phyloP scores from a whole-genome alignment of 2,888 invertebrate species.

The Pheosia tremula region DNA sequence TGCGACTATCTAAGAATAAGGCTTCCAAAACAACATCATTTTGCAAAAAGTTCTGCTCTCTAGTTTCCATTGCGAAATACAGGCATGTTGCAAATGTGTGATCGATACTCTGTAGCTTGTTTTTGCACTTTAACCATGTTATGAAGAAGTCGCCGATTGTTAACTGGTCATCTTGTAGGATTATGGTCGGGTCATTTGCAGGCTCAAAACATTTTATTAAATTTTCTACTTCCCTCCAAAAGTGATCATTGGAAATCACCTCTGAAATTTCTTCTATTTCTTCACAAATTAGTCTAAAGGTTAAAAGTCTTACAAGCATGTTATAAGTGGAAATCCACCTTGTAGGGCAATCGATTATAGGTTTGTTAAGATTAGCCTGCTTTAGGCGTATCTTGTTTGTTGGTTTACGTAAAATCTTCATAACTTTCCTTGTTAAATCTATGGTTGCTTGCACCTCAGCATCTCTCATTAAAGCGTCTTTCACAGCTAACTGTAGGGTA shows the following conservation, averaged over 20 bases:
- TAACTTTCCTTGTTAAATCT: background rate
- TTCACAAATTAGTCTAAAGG: constrained; percentile 5
- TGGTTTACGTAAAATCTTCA: constrained; percentile 1
- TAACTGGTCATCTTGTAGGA: constrained; percentile 6
- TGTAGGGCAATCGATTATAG: constrained; percentile 11
- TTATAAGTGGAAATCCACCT: constrained; percentile 14
- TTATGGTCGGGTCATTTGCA: constrained; percentile 2
- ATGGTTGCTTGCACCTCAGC: background rate
- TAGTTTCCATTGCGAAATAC: background rate
- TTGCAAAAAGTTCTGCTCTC: background rate
- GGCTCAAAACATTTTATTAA: constrained; percentile 5
- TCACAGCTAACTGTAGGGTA: background rate
- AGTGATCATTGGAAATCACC: constrained; percentile 2
- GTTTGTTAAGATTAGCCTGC: background rate
- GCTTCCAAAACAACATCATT: constrained; percentile 1
- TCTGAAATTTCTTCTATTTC: constrained; percentile 1
- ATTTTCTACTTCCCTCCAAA: constrained; percentile 6
- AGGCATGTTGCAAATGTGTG: background rate
- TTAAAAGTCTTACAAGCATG: constrained; percentile 10
- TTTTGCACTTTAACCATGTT: constrained; percentile 8
- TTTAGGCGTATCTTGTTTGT: background rate
- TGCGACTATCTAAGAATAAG: background rate
- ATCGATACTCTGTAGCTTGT: background rate
- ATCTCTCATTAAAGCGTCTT: background rate
- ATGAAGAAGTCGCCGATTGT: constrained; percentile 13